Conservation (phyloP, 2,113 vertebrate species). For the Proteles cristata region DNA sequence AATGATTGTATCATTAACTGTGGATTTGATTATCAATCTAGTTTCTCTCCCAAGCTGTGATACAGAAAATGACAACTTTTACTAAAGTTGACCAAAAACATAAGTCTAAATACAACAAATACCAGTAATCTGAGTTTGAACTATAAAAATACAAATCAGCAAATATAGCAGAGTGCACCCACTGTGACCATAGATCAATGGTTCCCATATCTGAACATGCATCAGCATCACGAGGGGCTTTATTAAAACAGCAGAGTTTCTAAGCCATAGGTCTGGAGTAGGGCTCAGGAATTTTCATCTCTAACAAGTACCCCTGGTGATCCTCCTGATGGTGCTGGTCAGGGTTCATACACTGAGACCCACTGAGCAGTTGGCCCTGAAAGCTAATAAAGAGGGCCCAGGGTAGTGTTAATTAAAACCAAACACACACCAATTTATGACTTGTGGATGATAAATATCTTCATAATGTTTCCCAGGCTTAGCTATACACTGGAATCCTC, state of each 20-base stretch:
- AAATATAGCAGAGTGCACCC: not conserved
- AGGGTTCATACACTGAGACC: not conserved
- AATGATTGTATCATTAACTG: not conserved
- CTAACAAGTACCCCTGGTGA: not conserved
- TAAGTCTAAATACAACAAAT: not conserved
- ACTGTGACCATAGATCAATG: not conserved
- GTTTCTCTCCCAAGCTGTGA: not conserved
- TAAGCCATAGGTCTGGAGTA: not conserved
- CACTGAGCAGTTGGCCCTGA: not conserved
- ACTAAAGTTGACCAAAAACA: not conserved
- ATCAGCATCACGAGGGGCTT: not conserved
- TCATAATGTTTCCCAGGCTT: not conserved
- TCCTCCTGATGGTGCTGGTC: not conserved
- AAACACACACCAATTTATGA: not conserved
- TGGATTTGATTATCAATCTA: not conserved
- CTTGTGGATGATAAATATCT: not conserved
- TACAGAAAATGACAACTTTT: not conserved
- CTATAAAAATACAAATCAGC: not conserved
- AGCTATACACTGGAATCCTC: not conserved
- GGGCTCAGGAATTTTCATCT: not conserved
- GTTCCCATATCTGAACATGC: not conserved
- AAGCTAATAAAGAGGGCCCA: not conserved
- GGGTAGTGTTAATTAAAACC: not conserved
- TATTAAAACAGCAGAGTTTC: not conserved
- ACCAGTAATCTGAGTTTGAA: not conserved